phyloP scores from a whole-genome alignment of 1,140 invertebrate genomes.

The Macrobrachium nipponense region DNA sequence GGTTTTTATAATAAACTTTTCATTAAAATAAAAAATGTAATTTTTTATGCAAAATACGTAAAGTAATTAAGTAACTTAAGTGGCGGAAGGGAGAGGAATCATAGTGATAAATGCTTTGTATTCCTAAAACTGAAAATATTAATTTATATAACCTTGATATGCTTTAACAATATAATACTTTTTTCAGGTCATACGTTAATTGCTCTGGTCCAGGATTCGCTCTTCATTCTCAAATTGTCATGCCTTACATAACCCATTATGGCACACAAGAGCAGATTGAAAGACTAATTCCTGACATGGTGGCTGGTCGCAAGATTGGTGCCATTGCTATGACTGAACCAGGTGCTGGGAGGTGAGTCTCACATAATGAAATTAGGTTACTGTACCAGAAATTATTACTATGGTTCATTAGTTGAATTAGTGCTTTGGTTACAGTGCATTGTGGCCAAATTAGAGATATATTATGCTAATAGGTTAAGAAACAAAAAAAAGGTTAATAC shows the following conservation, averaged over 20 bases:
- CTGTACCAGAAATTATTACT: not conserved
- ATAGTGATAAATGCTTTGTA: too few relatives aligned
- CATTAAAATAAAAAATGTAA: too few relatives aligned
- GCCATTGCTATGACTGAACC: constrained; percentile 72
- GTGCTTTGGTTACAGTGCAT: too few relatives aligned
- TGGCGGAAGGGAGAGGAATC: too few relatives aligned
- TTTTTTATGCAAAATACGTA: too few relatives aligned
- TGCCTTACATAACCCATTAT: constrained; percentile 71
- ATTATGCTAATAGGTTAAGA: too few relatives aligned
- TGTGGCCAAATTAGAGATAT: too few relatives aligned
- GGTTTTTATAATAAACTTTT: too few relatives aligned
- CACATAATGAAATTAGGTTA: not conserved
- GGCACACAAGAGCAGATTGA: constrained; percentile 70
- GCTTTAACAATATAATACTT: constrained; percentile 4
- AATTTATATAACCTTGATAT: constrained; percentile 14
- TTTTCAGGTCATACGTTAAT: constrained; percentile 69
- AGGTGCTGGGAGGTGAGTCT: constrained; percentile 69
- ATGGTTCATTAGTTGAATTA: too few relatives aligned
- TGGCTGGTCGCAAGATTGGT: constrained; percentile 69
- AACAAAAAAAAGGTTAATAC: too few relatives aligned
- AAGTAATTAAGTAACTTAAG: too few relatives aligned
- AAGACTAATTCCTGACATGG: constrained; percentile 70
- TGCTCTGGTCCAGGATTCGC: constrained; percentile 70
- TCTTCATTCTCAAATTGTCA: constrained; percentile 71
- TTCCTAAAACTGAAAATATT: not conserved